A percentile compares a stretch with the other conserved stretches of the same genome.
Evolutionary conservation across 2,113 vertebrate species (phyloP).

Genomic region (Proteles cristata): DNA sequence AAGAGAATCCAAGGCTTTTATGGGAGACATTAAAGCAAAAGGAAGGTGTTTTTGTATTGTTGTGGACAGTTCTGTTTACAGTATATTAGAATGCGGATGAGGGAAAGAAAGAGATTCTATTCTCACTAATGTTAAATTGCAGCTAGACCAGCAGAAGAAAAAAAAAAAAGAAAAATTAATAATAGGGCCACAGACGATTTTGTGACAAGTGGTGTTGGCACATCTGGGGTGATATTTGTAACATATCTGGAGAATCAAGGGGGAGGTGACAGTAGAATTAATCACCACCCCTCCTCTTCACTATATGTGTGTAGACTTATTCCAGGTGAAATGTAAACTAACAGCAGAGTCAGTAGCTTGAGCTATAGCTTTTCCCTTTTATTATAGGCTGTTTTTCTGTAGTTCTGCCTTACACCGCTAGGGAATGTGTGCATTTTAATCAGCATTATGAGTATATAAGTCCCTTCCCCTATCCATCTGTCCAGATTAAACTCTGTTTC

Average conservation of each 20-base stretch:
- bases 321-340: not conserved
- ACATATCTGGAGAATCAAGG: not conserved
- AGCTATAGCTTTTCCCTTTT: not conserved
- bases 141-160: not conserved
- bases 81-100: not conserved
- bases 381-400: not conserved
- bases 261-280: not conserved
- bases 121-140: not conserved
- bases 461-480: not conserved
- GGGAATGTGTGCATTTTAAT: not conserved
- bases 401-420: not conserved
- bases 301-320: fast-evolving
- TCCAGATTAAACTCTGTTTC: not conserved
- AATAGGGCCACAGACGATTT: not conserved
- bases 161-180: not conserved
- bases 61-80: slow-evolving; percentile 28
- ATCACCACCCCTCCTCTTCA: not conserved
- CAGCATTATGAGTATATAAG: not conserved
- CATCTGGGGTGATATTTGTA: not conserved
- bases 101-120: not conserved
- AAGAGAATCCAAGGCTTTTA: slow-evolving; percentile 65
- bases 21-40: slow-evolving; percentile 70
- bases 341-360: not conserved
- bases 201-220: not conserved
- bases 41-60: slow-evolving; percentile 47